These are phyloP conservation scores for Furcula furcula DNA, from an alignment of 2,888 invertebrate genomes.

Conservation along the genomic window DNA sequence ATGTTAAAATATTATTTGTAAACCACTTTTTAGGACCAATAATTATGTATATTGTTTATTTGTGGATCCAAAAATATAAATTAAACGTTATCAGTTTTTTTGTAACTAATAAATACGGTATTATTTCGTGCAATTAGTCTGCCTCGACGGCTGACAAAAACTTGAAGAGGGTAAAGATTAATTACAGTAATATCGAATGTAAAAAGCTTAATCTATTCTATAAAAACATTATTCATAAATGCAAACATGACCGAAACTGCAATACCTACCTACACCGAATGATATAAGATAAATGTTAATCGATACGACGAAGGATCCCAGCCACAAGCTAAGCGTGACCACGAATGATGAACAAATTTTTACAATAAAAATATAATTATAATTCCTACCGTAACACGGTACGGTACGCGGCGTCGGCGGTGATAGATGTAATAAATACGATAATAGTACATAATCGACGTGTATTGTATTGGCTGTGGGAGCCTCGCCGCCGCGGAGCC, in stretches of 20 bases:
- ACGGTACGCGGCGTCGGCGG: constrained; percentile 34
- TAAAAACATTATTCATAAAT: neutral
- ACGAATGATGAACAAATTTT: constrained; percentile 14
- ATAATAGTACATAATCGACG: constrained; percentile 64
- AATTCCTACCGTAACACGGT: constrained; percentile 30
- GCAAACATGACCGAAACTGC: neutral
- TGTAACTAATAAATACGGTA: constrained; percentile 9
- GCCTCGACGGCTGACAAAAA: constrained; percentile 10
- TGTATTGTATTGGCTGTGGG: constrained; percentile 44
- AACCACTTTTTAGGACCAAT: no score
- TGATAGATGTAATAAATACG: constrained; percentile 62
- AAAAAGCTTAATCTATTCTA: constrained; percentile 1
- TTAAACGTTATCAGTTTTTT: constrained; percentile 6
- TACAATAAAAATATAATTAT: constrained; percentile 28
- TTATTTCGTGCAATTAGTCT: constrained; percentile 12
- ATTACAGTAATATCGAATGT: constrained; percentile 1
- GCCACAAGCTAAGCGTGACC: neutral
- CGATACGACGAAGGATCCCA: neutral
- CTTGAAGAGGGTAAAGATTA: constrained; percentile 10
- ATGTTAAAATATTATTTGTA: no score
- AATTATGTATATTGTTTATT: no score
- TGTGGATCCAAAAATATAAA: neutral
- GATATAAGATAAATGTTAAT: neutral
- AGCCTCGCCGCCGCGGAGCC: constrained; percentile 42
- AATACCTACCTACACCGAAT: neutral